Evolutionary conservation across 2,888 invertebrate species (phyloP), one percentile per base, ranked within the genome.

Genomic region (Megamerina dolium): DNA sequence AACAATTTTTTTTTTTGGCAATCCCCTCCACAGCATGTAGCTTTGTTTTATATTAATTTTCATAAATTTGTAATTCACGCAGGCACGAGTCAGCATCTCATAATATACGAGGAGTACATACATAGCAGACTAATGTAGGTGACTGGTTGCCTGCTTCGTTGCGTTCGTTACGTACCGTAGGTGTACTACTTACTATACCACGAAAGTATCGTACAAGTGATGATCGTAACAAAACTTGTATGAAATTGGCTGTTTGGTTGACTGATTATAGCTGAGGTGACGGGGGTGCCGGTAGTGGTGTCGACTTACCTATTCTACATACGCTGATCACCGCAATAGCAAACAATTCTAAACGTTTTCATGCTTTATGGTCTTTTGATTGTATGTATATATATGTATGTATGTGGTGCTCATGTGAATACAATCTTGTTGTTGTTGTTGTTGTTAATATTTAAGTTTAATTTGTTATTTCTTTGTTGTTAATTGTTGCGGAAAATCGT

Each of bases 401-500:
- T 8, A 21, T 39, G 38, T 32, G 30, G 30, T 30, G 14, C 13
- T 40, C 17, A 13, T 23, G 12, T 8, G 13, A 16, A 18, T 14
- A 8, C 23, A 29, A 20, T 31, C 27, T 41, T 41, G 21, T 41
- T 29, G 41, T 41, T 20, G 33, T 35, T 27, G 20, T 41, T 35
- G n/a, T 14, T 30, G 27, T 35, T 23, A 17, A 32, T 10, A 14
- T n/a, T 32, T 17, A 21, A 9, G 21, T 21, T 21, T 21, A 20
- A 16, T 23, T 37, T 43, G 23, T 32, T 23, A 6, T 36, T 36
- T 12, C 12, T 16, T 33, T 33, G 17, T 33, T 33, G 43, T 23
- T 34, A 16, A 43, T 33, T 38, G 43, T 43, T 38, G 37, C 37
- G 21, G 43, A 43, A 43, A 43, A 43, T 43, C 38, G 43, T 27